A percentile compares a stretch with the other conserved stretches of the same genome.
Conservation (phyloP, 2,797 vertebrate species). For the Gastrophryne carolinensis region DNA sequence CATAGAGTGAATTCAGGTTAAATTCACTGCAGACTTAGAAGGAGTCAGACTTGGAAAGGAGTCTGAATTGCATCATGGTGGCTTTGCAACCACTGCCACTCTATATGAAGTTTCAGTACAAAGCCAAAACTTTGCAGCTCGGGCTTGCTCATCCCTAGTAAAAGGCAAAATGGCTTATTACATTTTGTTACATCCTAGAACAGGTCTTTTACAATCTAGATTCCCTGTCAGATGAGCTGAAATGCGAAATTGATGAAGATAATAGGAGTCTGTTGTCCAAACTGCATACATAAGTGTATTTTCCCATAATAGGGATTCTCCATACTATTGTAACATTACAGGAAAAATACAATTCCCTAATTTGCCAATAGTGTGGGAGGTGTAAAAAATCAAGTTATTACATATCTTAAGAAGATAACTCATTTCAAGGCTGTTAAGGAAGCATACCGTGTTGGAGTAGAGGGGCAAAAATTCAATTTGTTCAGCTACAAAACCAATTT, state of each 20-base stretch:
- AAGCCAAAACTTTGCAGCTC: too few species aligned
- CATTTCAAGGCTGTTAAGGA: slow-evolving; percentile 53
- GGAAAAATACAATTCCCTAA: slow-evolving; percentile 47
- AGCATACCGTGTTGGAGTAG: slow-evolving; percentile 50
- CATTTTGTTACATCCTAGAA: too few species aligned
- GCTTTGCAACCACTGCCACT: too few species aligned
- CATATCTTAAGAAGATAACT: slow-evolving; percentile 53
- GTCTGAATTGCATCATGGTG: too few species aligned
- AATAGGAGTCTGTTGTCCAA: background rate
- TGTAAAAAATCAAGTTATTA: slow-evolving; percentile 53
- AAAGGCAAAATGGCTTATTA: too few species aligned
- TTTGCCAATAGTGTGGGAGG: slow-evolving; percentile 48
- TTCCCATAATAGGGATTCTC: slow-evolving; percentile 35
- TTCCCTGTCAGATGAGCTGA: too few species aligned
- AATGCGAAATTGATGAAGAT: slow-evolving; percentile 13
- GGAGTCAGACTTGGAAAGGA: too few species aligned
- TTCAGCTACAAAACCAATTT: slow-evolving; percentile 55
- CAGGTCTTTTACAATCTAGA: too few species aligned
- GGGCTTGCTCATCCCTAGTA: too few species aligned
- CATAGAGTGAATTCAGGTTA: too few species aligned
- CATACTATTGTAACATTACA: slow-evolving; percentile 37
- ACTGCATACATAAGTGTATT: slow-evolving; percentile 30
- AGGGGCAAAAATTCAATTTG: slow-evolving; percentile 53
- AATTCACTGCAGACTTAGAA: too few species aligned
- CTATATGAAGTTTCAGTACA: too few species aligned